phyloP scores from a whole-genome alignment of 2,888 invertebrate species.

The Leptinotarsa peninsularis region DNA sequence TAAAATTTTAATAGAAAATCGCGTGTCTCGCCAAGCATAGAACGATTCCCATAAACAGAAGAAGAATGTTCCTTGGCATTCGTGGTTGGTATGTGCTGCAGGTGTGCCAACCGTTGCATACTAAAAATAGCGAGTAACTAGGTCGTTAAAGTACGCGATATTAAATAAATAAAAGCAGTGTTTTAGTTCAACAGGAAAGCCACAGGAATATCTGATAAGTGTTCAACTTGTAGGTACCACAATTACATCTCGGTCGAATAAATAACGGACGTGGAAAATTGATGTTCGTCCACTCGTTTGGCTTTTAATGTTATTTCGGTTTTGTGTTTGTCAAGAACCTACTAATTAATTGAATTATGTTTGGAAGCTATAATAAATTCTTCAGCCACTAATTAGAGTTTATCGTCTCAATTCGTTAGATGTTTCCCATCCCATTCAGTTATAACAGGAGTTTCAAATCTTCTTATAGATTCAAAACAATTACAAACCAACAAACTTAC shows the following conservation, averaged over 20 bases:
- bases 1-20: conserved; percentile 15
- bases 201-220: neutral
- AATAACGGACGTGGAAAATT: neutral
- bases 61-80: conserved; percentile 10
- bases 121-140: conserved; percentile 11
- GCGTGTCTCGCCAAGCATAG: conserved; percentile 4
- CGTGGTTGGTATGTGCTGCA: conserved; percentile 4
- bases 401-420: too few relatives aligned
- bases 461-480: too few relatives aligned
- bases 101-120: neutral
- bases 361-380: too few relatives aligned
- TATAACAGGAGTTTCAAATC: too few relatives aligned
- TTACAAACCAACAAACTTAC: too few relatives aligned
- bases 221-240: conserved; percentile 6
- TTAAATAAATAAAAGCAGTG: conserved; percentile 14
- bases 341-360: too few relatives aligned
- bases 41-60: conserved; percentile 12
- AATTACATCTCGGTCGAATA: neutral
- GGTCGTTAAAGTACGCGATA: conserved; percentile 12
- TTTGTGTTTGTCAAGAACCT: neutral
- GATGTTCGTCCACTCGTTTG: neutral
- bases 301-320: neutral
- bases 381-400: too few relatives aligned
- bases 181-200: conserved; percentile 1
- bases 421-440: too few relatives aligned